Conservation (phyloP, 2,888 invertebrate species). For the Phortica magna region DNA sequence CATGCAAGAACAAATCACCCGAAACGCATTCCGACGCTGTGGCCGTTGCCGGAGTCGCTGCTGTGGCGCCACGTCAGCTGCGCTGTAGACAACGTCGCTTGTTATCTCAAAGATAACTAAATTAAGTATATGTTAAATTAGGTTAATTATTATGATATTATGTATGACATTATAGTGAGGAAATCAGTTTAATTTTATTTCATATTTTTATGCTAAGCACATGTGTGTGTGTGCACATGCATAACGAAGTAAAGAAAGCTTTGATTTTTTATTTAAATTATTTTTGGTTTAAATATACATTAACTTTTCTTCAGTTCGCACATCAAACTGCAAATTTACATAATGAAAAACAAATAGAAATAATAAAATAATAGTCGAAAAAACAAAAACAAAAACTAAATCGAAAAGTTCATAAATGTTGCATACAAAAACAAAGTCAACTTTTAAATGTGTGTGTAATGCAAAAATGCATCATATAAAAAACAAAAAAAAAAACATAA, state of each 20-base stretch:
- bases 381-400: slow-evolving; percentile 40
- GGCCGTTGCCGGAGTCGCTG: slow-evolving; percentile 24
- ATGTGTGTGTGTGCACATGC: too few relatives aligned
- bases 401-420: slow-evolving; percentile 50
- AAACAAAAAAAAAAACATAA: slow-evolving; percentile 23
- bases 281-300: too few relatives aligned
- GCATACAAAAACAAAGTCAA: slow-evolving; percentile 27
- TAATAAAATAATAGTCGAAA: slow-evolving; percentile 1
- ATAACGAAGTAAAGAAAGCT: too few relatives aligned
- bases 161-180: neutral
- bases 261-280: too few relatives aligned
- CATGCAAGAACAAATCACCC: slow-evolving; percentile 21
- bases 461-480: slow-evolving; percentile 28
- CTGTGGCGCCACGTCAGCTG: slow-evolving; percentile 46
- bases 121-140: slow-evolving; percentile 56
- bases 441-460: slow-evolving; percentile 27
- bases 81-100: slow-evolving; percentile 38
- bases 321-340: neutral
- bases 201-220: neutral
- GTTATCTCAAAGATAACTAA: slow-evolving; percentile 56
- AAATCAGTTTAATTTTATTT: neutral
- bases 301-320: too few relatives aligned
- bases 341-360: slow-evolving; percentile 13
- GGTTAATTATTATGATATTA: slow-evolving; percentile 31
- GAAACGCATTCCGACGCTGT: slow-evolving; percentile 9